phyloP scores from a whole-genome alignment of 2,888 invertebrate genomes.

The Thymelicus lineola region DNA sequence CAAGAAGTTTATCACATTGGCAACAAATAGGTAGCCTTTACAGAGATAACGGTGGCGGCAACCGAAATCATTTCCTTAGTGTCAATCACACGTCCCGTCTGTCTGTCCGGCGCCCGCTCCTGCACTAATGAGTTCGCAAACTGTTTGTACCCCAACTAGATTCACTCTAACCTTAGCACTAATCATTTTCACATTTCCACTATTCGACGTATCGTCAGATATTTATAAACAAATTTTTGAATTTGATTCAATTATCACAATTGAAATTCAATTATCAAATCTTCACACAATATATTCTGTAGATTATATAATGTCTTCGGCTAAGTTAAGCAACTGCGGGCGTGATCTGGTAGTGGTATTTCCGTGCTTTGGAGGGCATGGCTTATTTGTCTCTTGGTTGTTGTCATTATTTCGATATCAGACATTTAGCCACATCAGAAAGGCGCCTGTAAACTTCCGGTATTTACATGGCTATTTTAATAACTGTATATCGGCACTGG shows the following conservation, averaged over 20 bases:
- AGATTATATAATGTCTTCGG: background rate
- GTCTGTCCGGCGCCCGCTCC: constrained; percentile 62
- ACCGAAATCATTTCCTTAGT: constrained; percentile 79
- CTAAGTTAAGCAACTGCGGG: too few species aligned
- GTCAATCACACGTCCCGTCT: constrained; percentile 76
- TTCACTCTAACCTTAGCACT: constrained; percentile 25
- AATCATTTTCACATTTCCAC: constrained; percentile 12
- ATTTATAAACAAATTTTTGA: too few species aligned
- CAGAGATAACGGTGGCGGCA: constrained; percentile 69
- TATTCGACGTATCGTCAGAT: background rate
- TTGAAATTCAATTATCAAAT: background rate
- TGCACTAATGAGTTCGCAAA: constrained; percentile 77
- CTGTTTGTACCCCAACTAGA: constrained; percentile 43
- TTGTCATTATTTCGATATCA: too few species aligned
- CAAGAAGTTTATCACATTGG: constrained; percentile 44
- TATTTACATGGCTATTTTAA: too few species aligned
- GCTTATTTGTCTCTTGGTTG: too few species aligned
- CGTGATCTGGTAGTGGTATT: too few species aligned
- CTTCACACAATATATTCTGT: background rate
- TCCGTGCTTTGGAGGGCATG: too few species aligned
- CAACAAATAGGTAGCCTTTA: constrained; percentile 63
- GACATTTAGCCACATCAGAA: too few species aligned
- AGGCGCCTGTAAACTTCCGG: too few species aligned
- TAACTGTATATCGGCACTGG: too few species aligned
- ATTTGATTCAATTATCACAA: too few species aligned